phyloP scores from a whole-genome alignment of 1,140 invertebrate species.

The Argopecten irradians region DNA sequence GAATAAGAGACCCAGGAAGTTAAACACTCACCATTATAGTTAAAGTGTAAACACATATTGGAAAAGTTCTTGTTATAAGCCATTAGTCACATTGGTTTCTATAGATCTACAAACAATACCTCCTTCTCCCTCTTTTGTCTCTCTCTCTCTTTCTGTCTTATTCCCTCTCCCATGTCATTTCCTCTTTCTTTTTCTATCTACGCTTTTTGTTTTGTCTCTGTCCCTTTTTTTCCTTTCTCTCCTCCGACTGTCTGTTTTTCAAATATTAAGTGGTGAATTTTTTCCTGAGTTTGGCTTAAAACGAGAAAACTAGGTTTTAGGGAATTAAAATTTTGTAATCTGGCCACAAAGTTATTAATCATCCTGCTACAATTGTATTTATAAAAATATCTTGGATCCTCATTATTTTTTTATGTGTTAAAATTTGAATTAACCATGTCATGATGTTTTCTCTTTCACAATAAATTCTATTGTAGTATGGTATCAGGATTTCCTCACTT shows the following conservation, averaged over 20 bases:
- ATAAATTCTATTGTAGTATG: conserved; percentile 91
- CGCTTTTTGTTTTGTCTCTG: too few relatives aligned
- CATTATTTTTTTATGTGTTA: background rate
- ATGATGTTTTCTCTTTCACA: too few relatives aligned
- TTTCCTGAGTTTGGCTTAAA: too few relatives aligned
- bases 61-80: background rate
- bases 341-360: too few relatives aligned
- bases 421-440: too few relatives aligned
- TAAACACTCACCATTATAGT: background rate
- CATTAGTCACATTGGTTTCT: background rate
- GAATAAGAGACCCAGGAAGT: background rate
- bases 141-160: background rate
- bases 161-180: background rate
- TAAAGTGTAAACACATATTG: background rate
- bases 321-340: too few relatives aligned
- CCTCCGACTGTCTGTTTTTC: too few relatives aligned
- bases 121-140: background rate
- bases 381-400: background rate
- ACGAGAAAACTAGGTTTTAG: too few relatives aligned
- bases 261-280: too few relatives aligned
- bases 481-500: conserved; percentile 96
- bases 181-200: too few relatives aligned
- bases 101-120: background rate
- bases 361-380: too few relatives aligned
- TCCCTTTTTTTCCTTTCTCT: too few relatives aligned